These are phyloP conservation scores for Trichogramma evanescens DNA, from an alignment of 2,888 invertebrate genomes.

Conservation along the genomic window DNA sequence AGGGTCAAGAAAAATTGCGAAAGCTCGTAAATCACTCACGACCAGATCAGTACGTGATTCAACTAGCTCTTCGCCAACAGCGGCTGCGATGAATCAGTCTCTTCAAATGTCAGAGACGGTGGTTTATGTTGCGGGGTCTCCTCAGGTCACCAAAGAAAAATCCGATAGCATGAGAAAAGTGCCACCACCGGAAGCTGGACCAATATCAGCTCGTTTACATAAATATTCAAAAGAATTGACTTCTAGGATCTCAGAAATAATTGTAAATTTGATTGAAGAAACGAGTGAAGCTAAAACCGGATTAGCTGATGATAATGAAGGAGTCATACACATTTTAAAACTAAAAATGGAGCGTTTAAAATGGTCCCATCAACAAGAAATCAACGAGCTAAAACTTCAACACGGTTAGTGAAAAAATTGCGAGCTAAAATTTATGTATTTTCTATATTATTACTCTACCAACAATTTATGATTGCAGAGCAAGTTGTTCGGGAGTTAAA, in stretches of 20 bases:
- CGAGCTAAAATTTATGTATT: background rate
- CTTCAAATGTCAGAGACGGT: too few species aligned
- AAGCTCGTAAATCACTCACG: too few species aligned
- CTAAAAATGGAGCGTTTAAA: constrained; percentile 64
- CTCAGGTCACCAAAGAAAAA: background rate
- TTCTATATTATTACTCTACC: too few species aligned
- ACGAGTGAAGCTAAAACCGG: constrained; percentile 23
- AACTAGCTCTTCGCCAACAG: too few species aligned
- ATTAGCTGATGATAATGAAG: constrained; percentile 42
- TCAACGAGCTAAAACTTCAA: constrained; percentile 67
- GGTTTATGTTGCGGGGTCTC: too few species aligned
- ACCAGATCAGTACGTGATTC: too few species aligned
- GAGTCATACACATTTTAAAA: constrained; percentile 56
- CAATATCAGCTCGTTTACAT: constrained; percentile 36
- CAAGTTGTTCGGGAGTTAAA: constrained; percentile 64
- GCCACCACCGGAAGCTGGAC: constrained; percentile 42
- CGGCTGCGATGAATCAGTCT: too few species aligned
- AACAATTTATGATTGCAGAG: constrained; percentile 48
- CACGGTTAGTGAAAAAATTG: constrained; percentile 49
- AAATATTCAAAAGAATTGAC: constrained; percentile 37
- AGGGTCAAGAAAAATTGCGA: too few species aligned
- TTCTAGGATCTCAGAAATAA: constrained; percentile 38
- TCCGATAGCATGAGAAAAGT: constrained; percentile 27
- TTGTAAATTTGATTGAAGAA: constrained; percentile 39
- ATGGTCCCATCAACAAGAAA: constrained; percentile 67